Base-by-base conservation (phyloP, 2,888 invertebrate genomes). In the Tromatobia lineatoria region DNA sequence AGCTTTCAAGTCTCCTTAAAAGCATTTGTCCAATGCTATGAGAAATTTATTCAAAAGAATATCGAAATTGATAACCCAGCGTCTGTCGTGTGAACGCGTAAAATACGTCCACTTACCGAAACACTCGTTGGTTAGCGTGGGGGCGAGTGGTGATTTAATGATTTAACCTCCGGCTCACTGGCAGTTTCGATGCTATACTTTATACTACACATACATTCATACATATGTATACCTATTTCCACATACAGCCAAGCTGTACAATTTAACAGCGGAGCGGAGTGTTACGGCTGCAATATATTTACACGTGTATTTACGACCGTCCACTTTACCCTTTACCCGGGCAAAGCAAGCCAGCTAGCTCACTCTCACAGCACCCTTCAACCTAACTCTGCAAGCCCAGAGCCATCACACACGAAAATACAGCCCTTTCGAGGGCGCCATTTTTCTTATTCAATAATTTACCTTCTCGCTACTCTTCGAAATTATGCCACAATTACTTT, bases 211-310 rank as follows among this genome's bases (percentile, higher is more conserved):
- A 10, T 64, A 52, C 38, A 52, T 25, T 50, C n/a, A 52, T 52
- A 69, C 25, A 61, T 50, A 64, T 52, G 20, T 88, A 87, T 84
- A 87, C 85, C 85, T 77, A 71, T 42, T 74, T 25, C 11, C 8
- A 57, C 52, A 64, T 74, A 74, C 64, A 69, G 78, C 64, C 69
- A 74, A 73, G 57, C 85, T 87, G 84, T 82, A 90, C 89, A 89
- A 90, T 89, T 92, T 92, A 91, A 91, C 91, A 91, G 87, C 91
- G 86, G 42, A 75, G 88, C 86, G 79, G 77, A 81, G 83, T 86
- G 88, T 91, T 90, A 91, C 90, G 87, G 89, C 91, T 87, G 91
- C 90, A 89, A 92, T 92, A 92, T 92, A 92, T 92, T 92, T 92
- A 91, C 92, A 91, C 91, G 91, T 90, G 90, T 91, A 92, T 92